phyloP scores from a whole-genome alignment of 2,888 invertebrate genomes.

The Standfussiana lucernea region DNA sequence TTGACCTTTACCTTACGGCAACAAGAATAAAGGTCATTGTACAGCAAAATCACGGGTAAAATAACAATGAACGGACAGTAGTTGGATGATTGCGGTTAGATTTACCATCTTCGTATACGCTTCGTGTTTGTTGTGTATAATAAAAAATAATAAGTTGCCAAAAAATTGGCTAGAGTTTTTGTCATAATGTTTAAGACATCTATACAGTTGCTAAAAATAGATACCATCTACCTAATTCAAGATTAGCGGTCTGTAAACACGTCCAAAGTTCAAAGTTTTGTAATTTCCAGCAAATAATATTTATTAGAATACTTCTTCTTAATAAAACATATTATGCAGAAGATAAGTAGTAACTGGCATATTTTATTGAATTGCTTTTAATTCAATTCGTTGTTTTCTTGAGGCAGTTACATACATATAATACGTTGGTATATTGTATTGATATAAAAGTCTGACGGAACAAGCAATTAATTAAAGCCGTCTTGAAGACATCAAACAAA shows the following conservation, averaged over 20 bases:
- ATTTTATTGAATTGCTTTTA: background rate
- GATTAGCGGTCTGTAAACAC: background rate
- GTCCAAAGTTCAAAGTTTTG: background rate
- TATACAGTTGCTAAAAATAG: background rate
- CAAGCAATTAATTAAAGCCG: constrained; percentile 22
- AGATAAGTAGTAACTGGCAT: background rate
- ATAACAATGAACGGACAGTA: background rate
- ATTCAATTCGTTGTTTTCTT: background rate
- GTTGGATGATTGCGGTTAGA: background rate
- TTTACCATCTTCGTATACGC: background rate
- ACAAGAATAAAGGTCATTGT: background rate
- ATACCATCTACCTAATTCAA: background rate
- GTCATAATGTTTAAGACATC: background rate
- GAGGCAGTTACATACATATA: background rate
- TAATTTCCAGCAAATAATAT: background rate
- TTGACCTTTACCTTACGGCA: background rate
- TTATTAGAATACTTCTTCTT: background rate
- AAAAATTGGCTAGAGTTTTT: background rate
- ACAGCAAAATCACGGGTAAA: background rate
- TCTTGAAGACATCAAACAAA: constrained; percentile 25
- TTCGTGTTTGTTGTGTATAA: background rate
- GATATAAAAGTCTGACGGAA: constrained; percentile 2
- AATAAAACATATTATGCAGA: background rate
- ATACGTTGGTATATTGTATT: background rate
- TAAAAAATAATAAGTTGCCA: background rate